phyloP scores from a whole-genome alignment of 1,140 invertebrate genomes.

The Halesus radiatus region DNA sequence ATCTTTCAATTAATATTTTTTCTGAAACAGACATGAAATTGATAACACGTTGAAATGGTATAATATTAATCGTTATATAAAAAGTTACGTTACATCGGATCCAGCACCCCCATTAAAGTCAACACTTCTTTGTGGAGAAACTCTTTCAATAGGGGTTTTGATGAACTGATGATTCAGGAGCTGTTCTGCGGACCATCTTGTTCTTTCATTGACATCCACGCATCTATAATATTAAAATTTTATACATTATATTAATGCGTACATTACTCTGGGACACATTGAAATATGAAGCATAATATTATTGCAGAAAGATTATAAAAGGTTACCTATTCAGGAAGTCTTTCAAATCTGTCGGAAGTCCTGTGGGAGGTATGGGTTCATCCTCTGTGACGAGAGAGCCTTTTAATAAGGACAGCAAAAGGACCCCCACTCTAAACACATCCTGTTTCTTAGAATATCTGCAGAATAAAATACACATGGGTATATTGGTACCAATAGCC shows the following conservation, averaged over 20 bases:
- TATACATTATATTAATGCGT: too few relatives aligned
- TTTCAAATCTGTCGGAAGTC: constrained; percentile 73
- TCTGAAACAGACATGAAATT: too few relatives aligned
- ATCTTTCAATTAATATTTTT: too few relatives aligned
- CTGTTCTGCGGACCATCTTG: constrained; percentile 78
- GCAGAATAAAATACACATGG: constrained; percentile 17
- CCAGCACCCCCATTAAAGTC: constrained; percentile 63
- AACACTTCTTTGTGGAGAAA: constrained; percentile 59
- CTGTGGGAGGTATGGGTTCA: constrained; percentile 69
- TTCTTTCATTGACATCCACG: constrained; percentile 75
- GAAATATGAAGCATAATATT: too few relatives aligned
- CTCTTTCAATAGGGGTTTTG: constrained; percentile 62
- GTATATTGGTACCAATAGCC: too few relatives aligned
- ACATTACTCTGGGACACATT: too few relatives aligned
- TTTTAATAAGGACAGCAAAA: constrained; percentile 72
- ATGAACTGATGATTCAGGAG: constrained; percentile 74
- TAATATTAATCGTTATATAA: too few relatives aligned
- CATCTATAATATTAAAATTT: constrained; percentile 68
- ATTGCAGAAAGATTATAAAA: not conserved
- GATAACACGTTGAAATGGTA: too few relatives aligned
- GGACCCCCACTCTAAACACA: constrained; percentile 77
- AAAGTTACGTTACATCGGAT: constrained; percentile 53
- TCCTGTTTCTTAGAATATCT: constrained; percentile 79
- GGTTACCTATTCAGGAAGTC: constrained; percentile 78
- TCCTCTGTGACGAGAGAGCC: constrained; percentile 68